Evolutionary conservation across 37 sponge, comb jelly and placozoan genomes (phyloP).

Genomic region (Petrosia ficiformis): DNA sequence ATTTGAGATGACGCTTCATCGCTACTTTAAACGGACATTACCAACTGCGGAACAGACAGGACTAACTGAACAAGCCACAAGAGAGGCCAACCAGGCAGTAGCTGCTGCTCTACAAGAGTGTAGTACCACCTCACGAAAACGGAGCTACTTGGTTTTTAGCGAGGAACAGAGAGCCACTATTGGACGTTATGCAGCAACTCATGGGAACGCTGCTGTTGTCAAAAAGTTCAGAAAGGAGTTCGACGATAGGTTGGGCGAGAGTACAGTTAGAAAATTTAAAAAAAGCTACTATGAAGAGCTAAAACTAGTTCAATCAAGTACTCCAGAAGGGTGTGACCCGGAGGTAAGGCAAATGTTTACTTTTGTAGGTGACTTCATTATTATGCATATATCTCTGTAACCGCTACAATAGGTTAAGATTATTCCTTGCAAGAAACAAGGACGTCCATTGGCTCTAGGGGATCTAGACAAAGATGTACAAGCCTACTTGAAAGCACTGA

Average conservation of each 20-base stretch:
- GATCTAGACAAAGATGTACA: conserved; percentile 8
- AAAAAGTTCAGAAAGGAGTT: conserved; percentile 12
- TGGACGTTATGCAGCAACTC: conserved; percentile 12
- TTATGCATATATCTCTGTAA: not conserved
- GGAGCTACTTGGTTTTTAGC: too few species aligned
- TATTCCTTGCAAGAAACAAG: not conserved
- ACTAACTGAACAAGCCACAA: too few species aligned
- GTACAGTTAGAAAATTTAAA: conserved; percentile 23
- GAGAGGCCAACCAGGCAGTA: too few species aligned
- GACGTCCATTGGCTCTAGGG: conserved; percentile 6
- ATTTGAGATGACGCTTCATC: too few species aligned
- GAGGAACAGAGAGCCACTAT: conserved; percentile 28
- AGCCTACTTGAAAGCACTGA: conserved; percentile 6
- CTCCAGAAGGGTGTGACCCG: too few species aligned
- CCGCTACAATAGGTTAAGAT: not conserved
- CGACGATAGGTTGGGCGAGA: conserved; percentile 7
- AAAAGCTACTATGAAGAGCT: conserved; percentile 15
- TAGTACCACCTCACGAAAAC: too few species aligned
- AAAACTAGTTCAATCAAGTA: too few species aligned
- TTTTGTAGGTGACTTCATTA: conserved; percentile 3
- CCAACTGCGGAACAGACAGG: too few species aligned
- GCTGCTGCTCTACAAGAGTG: too few species aligned
- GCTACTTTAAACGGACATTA: too few species aligned
- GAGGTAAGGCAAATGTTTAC: too few species aligned
- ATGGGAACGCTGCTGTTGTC: conserved; percentile 15